Evolutionary conservation across 92 coral and sea anemone genomes (phyloP), one percentile per base, ranked within the genome.

Genomic region (Epizoanthus scotinus): DNA sequence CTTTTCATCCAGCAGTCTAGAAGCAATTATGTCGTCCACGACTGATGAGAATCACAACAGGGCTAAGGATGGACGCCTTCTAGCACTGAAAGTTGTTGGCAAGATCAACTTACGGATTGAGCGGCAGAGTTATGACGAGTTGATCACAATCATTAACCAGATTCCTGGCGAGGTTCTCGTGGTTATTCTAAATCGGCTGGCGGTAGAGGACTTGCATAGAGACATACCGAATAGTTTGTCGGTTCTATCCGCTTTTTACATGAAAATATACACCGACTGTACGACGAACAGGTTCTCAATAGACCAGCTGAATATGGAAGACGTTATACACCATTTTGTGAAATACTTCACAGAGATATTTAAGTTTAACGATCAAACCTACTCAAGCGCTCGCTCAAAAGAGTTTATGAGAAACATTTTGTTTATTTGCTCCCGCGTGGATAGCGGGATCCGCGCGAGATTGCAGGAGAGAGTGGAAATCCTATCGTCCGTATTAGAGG

Each of bases 131-230:
- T 93, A 93, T 49, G 94, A 90, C 62, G 97, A 93, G 54, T 58
- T 93, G 29, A 88, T 71, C 47, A 84, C 84, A 79, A 93, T 93
- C 36, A 80, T 93, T 56, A 79, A 90, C 20, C 94, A 90, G 88
- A 84, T 93, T 26, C 97, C 97, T 8, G 97, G 97, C 19, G 98
- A 95, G 82, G 98, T 93, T 24, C 71, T 95, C n/a, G 87, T 87
- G 31, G 87, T 93, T 53, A 90, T 94, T 38, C 65, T 93, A 55
- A 87, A 86, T 63, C 89, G 90, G 19, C 83, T 95, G 26, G 90
- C 93, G 15, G 62, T 93, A 50, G 97, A 95, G 67, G 85, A 78
- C 64, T 83, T 95, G 21, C 90, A 93, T 66, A 74, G 71, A 57
- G 98, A 95, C 47, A 81, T 95, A 10, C 98, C 98, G 2, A 91